Evolutionary conservation across 2,797 vertebrate species (phyloP), one percentile per base, ranked within the genome.

Genomic region (Furcifer pardalis): DNA sequence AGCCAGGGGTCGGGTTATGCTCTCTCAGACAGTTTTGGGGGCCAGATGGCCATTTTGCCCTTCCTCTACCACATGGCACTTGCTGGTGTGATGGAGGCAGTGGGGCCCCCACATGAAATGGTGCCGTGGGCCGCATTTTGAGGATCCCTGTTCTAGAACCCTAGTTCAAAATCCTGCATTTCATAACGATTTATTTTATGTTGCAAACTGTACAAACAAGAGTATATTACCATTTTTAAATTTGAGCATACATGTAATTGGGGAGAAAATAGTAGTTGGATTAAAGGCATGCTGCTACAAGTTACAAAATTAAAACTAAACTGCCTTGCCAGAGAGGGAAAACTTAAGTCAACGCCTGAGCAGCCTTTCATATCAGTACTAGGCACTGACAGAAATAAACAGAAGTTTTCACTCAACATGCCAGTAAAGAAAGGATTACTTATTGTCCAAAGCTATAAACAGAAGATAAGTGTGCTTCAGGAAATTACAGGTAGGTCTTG

Each of bases 381-480:
- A 68, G 56, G 30, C 12, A 68, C 56, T 69, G 56, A 32, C 40
- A 21, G 74, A 68, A 77, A 68, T 69, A 59, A 63, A 69, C 19
- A 77, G 49, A 5, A 25, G 27, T 68, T 65, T 25, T 49, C 35
- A 65, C 37, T 83, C 63, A 83, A 59, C 44, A 59, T n/a, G 63
- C 49, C 82, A 77, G 37, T 56, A 69, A 77, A 68, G 25, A 46
- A 76, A 77, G 12, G 32, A 69, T 77, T 77, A 68, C 17, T 69
- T 49, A 44, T 27, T 44, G 35, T 60, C 32, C 49, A 84, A 60
- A 56, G 49, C 49, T 88, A 86, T 27, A 90, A 91, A 88, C 46
- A 87, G 40, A 80, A 89, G 60, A 37, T 88, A 90, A 79, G 77
- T n/a, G 77, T 12, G 32, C 42, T 86, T 83, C 62, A 83, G 74